Evolutionary conservation across 2,888 invertebrate genomes (phyloP).

Genomic region (Acheta domesticus): DNA sequence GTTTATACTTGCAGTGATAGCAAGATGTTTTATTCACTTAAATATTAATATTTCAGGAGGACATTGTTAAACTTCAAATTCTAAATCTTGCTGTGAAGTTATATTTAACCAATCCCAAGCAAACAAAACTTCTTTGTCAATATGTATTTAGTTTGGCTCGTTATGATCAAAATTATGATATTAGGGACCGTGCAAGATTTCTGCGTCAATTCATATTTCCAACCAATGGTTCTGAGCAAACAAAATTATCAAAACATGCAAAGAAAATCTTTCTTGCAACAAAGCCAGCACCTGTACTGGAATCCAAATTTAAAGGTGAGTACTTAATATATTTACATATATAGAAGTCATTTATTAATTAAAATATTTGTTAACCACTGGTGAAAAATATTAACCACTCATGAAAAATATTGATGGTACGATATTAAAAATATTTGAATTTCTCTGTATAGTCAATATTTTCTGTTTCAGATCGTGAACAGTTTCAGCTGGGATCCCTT

Average conservation of each 20-base stretch:
- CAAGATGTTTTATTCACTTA: too few species aligned
- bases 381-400: too few species aligned
- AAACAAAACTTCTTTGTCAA: conserved; percentile 81
- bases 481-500: conserved; percentile 89
- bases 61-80: conserved; percentile 92
- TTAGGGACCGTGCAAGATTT: conserved; percentile 90
- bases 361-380: too few species aligned
- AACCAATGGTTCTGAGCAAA: conserved; percentile 48
- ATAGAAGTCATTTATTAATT: background rate
- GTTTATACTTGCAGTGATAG: too few species aligned
- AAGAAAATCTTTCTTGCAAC: conserved; percentile 82
- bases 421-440: background rate
- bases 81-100: conserved; percentile 93
- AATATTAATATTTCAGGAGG: conserved; percentile 60
- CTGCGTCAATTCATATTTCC: conserved; percentile 76
- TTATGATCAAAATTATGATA: conserved; percentile 97
- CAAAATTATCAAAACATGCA: conserved; percentile 64
- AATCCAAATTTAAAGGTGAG: conserved; percentile 76
- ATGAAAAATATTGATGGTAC: too few species aligned
- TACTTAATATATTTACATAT: conserved; percentile 1
- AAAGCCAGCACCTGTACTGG: conserved; percentile 89
- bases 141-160: conserved; percentile 93
- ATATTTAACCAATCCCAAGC: conserved; percentile 80
- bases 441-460: too few species aligned
- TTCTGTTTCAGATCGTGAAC: conserved; percentile 64